Evolutionary conservation across 2,113 vertebrate species (phyloP), one percentile per base, ranked within the genome.

Genomic region (Candoia aspera): DNA sequence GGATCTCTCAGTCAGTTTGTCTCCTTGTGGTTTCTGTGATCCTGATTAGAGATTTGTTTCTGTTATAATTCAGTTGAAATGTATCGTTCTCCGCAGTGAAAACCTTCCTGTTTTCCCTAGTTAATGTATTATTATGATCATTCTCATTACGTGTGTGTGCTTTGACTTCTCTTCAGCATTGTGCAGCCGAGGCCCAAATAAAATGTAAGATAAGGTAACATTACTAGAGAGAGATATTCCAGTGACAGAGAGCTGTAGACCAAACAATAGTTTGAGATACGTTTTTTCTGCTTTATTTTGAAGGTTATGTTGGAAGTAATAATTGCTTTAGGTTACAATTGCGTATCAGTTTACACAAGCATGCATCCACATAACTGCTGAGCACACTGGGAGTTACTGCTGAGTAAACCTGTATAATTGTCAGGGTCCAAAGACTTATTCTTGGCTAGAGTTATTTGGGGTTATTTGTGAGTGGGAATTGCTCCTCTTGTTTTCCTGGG

Each of bases 241-340:
- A 90, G 90, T 91, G 95, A 87, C 13, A 55, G 26, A 37, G 57
- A 9, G 33, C 33, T 57, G 49, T 55, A 86, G 84, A 55, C 21
- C 21, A 91, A 91, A 26, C 19, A 88, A 37, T 88, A 84, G 17
- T 92, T 89, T 12, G 29, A n/a, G 64, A 84, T 1, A 3, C n/a
- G 24, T 23, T 12, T 49, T 68, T 6, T 91, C 49, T 59, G 29
- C 33, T 10, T 64, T 33, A 84, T 37, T 58, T 57, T 90, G 21
- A 54, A 85, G 1, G 21, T 49, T 54, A 85, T 26, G n/a, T 55
- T 29, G 23, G 9, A 29, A 42, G 6, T 58, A 53, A 26, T 12
- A 46, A 24, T n/a, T 54, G 9, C 11, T 37, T 91, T 91, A 33
- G 1, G 1, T 33, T 58, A 15, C 37, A 90, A 19, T 21, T 42